These are phyloP conservation scores for Isotomurus palustris DNA, from an alignment of 2,888 invertebrate species.

Conservation along the genomic window DNA sequence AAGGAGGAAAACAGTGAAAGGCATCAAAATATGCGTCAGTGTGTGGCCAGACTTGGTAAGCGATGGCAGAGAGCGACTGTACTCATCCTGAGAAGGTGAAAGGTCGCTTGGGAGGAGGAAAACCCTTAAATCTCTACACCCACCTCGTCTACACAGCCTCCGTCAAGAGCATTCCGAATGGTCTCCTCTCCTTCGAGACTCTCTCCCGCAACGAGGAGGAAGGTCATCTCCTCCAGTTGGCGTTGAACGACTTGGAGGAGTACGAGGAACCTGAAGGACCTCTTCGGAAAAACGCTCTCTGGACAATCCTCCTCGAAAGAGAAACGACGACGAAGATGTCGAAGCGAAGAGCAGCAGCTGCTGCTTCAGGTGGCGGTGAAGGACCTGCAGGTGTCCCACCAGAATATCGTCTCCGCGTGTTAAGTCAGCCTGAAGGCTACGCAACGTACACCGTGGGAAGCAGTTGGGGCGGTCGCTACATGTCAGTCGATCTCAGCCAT, in stretches of 20 bases:
- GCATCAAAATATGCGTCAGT: too few relatives aligned
- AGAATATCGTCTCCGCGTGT: slow-evolving; percentile 13
- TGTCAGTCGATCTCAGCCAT: slow-evolving; percentile 28
- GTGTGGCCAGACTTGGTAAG: not conserved
- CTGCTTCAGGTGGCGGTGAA: not conserved
- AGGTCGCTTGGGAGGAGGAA: too few relatives aligned
- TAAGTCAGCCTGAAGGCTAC: slow-evolving; percentile 25
- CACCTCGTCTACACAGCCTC: slow-evolving; percentile 24
- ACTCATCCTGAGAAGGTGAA: slow-evolving; percentile 12
- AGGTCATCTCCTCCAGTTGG: slow-evolving; percentile 28
- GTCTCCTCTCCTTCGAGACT: slow-evolving; percentile 27
- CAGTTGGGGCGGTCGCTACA: slow-evolving; percentile 36
- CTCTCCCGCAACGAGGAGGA: slow-evolving; percentile 19
- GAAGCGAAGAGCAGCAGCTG: slow-evolving; percentile 4
- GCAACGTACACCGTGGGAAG: slow-evolving; percentile 28
- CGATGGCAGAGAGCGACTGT: not conserved
- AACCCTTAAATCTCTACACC: slow-evolving; percentile 24
- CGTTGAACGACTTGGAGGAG: slow-evolving; percentile 22
- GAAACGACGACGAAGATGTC: too few relatives aligned
- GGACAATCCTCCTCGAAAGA: slow-evolving; percentile 30
- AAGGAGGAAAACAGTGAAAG: too few relatives aligned
- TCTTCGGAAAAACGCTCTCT: slow-evolving; percentile 14
- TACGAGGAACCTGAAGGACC: slow-evolving; percentile 13
- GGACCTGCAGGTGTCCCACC: not conserved
- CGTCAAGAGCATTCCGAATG: slow-evolving; percentile 31